Conservation (phyloP, 2,888 invertebrate genomes). For the Nebria brevicollis region DNA sequence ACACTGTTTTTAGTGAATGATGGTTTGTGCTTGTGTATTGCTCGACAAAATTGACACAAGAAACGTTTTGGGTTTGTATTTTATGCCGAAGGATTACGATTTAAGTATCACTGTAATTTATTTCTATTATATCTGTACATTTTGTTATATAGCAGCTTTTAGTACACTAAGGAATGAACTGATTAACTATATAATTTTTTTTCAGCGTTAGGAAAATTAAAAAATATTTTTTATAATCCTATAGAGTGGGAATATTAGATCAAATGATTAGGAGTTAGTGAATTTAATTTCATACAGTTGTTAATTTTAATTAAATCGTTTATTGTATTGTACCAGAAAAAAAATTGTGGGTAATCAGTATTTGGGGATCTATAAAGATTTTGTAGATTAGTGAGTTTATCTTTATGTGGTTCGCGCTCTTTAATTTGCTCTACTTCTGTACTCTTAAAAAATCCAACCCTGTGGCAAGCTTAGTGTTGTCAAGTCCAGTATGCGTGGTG, state of each 20-base stretch:
- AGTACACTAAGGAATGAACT: too few species aligned
- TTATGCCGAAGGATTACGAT: background rate
- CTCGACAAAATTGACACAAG: background rate
- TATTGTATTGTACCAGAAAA: too few species aligned
- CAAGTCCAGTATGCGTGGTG: slow-evolving; percentile 27
- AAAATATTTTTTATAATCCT: too few species aligned
- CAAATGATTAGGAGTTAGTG: too few species aligned
- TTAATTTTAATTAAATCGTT: too few species aligned
- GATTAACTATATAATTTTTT: too few species aligned
- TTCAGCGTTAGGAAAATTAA: too few species aligned
- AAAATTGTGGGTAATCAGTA: too few species aligned
- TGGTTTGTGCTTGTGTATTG: background rate
- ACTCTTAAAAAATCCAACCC: slow-evolving; percentile 9
- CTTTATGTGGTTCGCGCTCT: background rate
- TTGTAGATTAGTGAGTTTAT: background rate
- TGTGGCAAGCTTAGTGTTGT: slow-evolving; percentile 38
- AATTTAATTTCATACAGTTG: too few species aligned
- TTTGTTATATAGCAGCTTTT: background rate
- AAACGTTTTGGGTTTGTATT: background rate
- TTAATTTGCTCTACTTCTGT: background rate
- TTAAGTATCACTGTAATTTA: background rate
- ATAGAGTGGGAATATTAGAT: too few species aligned
- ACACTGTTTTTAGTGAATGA: background rate
- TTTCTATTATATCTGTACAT: background rate
- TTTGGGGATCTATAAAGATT: background rate